Conservation (phyloP, 2,113 vertebrate species). For the Pseudopodoces humilis region DNA sequence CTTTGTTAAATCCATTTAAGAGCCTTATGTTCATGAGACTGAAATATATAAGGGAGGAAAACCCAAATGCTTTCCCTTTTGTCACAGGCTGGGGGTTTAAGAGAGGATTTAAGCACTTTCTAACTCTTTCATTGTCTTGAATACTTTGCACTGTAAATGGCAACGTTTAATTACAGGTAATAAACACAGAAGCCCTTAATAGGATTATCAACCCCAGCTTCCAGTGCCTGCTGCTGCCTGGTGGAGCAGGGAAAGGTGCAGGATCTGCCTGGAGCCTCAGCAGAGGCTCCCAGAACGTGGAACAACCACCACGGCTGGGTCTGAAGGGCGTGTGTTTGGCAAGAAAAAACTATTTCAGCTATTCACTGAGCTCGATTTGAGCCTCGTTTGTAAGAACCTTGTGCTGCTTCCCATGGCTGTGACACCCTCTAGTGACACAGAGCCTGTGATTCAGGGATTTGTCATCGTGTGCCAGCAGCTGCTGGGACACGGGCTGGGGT, state of each 20-base stretch:
- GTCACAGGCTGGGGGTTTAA: neutral
- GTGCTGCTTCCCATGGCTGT: neutral
- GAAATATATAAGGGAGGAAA: neutral
- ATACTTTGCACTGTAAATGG: neutral
- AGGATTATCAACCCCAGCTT: neutral
- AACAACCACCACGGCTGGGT: neutral
- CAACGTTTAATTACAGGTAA: constrained; percentile 34
- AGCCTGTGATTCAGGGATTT: neutral
- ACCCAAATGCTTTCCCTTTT: neutral
- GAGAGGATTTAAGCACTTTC: constrained; percentile 18
- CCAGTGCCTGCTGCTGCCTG: neutral
- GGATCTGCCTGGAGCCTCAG: neutral
- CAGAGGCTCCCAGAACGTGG: accelerated
- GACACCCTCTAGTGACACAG: constrained; percentile 33
- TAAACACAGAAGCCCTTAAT: neutral
- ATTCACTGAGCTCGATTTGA: accelerated
- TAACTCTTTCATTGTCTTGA: neutral
- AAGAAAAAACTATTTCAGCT: neutral
- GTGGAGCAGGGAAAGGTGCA: neutral
- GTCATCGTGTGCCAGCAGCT: neutral
- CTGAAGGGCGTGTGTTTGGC: neutral
- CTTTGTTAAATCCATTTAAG: constrained; percentile 52
- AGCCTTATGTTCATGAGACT: neutral
- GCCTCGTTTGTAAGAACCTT: accelerated
- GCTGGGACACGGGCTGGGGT: neutral